Evolutionary conservation across 2,797 vertebrate genomes (phyloP).

Genomic region (Falco biarmicus): DNA sequence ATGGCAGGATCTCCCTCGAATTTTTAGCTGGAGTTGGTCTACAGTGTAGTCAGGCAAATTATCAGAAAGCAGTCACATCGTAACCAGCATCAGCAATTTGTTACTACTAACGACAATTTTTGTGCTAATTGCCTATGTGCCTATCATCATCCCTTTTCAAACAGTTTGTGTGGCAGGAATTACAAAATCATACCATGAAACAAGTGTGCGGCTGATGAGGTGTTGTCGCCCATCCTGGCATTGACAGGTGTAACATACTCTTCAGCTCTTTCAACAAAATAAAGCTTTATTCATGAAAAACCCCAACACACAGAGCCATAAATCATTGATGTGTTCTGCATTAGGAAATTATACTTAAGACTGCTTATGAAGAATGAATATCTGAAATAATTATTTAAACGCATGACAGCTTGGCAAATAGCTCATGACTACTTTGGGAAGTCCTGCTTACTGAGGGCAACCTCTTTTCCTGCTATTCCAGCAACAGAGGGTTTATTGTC

Average conservation of each 20-base stretch:
- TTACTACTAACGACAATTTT: background rate
- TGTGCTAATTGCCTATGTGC: background rate
- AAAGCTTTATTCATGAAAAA: background rate
- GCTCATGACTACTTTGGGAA: slow-evolving; percentile 54
- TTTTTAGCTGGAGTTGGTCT: background rate
- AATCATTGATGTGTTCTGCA: slow-evolving; percentile 2
- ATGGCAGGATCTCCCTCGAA: background rate
- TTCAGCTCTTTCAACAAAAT: background rate
- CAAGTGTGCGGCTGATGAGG: background rate
- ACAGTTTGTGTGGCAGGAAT: background rate
- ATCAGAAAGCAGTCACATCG: background rate
- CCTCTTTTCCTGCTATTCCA: background rate
- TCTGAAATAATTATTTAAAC: slow-evolving; percentile 64
- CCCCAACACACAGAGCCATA: background rate
- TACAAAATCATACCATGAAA: background rate
- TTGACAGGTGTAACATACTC: background rate
- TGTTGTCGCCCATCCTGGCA: background rate
- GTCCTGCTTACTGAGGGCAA: slow-evolving; percentile 20
- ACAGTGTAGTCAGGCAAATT: background rate
- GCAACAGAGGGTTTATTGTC: slow-evolving; percentile 71
- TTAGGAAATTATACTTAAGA: slow-evolving; percentile 7
- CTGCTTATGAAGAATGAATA: slow-evolving; percentile 46
- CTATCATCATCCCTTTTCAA: background rate
- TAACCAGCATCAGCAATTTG: background rate
- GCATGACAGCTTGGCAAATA: slow-evolving; percentile 40